phyloP scores from a whole-genome alignment of 2,888 invertebrate species.

The Oxytorus armatus region DNA sequence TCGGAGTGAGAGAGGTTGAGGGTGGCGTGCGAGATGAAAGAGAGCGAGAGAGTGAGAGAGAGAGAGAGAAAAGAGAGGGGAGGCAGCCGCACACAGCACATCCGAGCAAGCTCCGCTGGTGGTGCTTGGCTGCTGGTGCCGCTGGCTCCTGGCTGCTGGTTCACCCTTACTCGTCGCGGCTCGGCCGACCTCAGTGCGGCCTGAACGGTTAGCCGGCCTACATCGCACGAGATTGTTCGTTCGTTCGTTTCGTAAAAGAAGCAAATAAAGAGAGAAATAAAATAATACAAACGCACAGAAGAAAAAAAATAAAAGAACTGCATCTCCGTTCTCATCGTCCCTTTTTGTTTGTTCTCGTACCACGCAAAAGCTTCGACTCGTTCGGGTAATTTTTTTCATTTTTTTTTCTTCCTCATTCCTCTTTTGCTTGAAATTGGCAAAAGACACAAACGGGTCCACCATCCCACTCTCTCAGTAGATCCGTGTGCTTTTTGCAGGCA shows the following conservation, averaged over 20 bases:
- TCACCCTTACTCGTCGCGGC: slow-evolving; percentile 78
- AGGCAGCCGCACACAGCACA: slow-evolving; percentile 63
- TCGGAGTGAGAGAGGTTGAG: slow-evolving; percentile 19
- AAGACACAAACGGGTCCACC: no score
- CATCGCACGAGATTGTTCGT: slow-evolving; percentile 74
- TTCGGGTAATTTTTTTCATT: neutral
- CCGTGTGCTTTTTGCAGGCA: neutral
- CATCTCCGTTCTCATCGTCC: neutral
- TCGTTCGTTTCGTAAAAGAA: slow-evolving; percentile 50
- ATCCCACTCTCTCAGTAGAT: neutral
- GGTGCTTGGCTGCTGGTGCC: slow-evolving; percentile 74
- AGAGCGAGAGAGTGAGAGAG: slow-evolving; percentile 44
- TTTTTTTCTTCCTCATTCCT: neutral
- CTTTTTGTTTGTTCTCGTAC: neutral
- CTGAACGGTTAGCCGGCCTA: slow-evolving; percentile 84
- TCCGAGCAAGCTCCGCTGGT: slow-evolving; percentile 67
- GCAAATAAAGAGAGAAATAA: slow-evolving; percentile 22
- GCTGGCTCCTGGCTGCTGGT: slow-evolving; percentile 72
- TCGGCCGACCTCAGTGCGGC: slow-evolving; percentile 82
- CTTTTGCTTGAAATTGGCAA: neutral
- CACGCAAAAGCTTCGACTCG: slow-evolving; percentile 6
- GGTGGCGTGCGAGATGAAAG: slow-evolving; percentile 1
- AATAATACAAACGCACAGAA: neutral
- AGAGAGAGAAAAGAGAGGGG: slow-evolving; percentile 69
- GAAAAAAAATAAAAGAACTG: slow-evolving; percentile 2